phyloP scores from a whole-genome alignment of 2,888 invertebrate genomes.

The Carabus problematicus region DNA sequence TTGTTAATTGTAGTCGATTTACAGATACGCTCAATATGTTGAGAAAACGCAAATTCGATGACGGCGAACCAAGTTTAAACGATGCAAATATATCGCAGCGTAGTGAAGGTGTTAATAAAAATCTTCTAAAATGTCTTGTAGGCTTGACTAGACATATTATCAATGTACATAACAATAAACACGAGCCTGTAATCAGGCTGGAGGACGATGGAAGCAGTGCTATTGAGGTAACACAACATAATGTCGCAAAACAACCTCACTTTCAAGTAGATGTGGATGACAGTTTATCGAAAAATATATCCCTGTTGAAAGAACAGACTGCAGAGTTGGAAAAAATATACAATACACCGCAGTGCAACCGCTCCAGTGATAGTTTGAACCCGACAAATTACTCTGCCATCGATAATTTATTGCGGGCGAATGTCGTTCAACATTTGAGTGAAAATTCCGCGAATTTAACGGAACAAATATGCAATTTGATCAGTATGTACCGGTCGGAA shows the following conservation, averaged over 20 bases:
- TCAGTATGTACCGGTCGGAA: slow-evolving; percentile 13
- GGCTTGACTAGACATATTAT: not conserved
- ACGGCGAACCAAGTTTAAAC: too few species aligned
- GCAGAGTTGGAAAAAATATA: not conserved
- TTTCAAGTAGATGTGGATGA: not conserved
- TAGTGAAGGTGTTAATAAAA: not conserved
- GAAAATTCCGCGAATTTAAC: slow-evolving; percentile 12
- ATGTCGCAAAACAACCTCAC: too few species aligned
- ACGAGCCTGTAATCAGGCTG: not conserved
- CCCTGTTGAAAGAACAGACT: not conserved
- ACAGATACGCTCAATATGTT: too few species aligned
- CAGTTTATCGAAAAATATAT: not conserved
- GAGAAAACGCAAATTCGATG: too few species aligned
- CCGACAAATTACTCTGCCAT: too few species aligned
- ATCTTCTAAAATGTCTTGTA: not conserved
- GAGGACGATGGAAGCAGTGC: not conserved
- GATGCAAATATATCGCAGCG: too few species aligned
- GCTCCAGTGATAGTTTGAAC: not conserved
- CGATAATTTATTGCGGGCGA: not conserved
- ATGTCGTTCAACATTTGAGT: slow-evolving; percentile 14
- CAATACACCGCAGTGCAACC: not conserved
- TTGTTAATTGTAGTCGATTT: too few species aligned
- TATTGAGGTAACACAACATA: too few species aligned
- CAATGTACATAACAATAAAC: not conserved
- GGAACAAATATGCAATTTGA: slow-evolving; percentile 17